Percentiles rank a stretch among this genome's conserved stretches.
These are phyloP conservation scores for Drosophila auraria DNA, from an alignment of 1,140 invertebrate species.

Conservation along the genomic window DNA sequence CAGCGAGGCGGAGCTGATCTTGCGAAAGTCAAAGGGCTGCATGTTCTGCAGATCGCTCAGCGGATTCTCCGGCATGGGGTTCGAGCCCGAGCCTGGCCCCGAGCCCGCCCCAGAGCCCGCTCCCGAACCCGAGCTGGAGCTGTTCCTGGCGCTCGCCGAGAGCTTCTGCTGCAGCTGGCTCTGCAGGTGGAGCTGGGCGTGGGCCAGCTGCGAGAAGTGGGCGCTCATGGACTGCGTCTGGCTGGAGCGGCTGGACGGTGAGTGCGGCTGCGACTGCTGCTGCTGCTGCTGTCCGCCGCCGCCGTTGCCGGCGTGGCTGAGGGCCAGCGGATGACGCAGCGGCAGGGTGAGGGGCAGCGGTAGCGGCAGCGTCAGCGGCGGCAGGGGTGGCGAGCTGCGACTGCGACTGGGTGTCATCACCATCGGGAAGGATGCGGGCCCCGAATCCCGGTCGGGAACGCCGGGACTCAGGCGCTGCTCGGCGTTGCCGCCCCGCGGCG, in stretches of 20 bases:
- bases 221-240: slow-evolving; percentile 69
- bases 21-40: slow-evolving; percentile 97
- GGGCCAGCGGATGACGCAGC: slow-evolving; percentile 30
- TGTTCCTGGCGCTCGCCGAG: slow-evolving; percentile 66
- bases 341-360: slow-evolving; percentile 32
- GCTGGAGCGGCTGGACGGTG: slow-evolving; percentile 19
- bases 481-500: slow-evolving; percentile 19
- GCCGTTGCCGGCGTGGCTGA: slow-evolving; percentile 17
- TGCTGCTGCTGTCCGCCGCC: slow-evolving; percentile 14
- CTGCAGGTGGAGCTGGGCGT: slow-evolving; percentile 87
- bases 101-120: neutral
- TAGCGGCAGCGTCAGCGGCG: slow-evolving; percentile 15
- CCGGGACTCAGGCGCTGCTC: slow-evolving; percentile 17
- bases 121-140: slow-evolving; percentile 28
- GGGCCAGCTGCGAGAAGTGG: slow-evolving; percentile 85
- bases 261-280: slow-evolving; percentile 4
- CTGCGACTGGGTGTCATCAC: slow-evolving; percentile 89
- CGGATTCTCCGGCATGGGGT: slow-evolving; percentile 84
- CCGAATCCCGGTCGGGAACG: slow-evolving; percentile 10
- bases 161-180: slow-evolving; percentile 86
- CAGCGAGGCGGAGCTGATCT: slow-evolving; percentile 87
- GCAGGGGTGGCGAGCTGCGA: slow-evolving; percentile 87
- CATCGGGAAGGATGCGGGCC: slow-evolving; percentile 63
- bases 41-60: slow-evolving; percentile 96
- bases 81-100: neutral